These are phyloP conservation scores for Macrochelys suwanniensis DNA, from an alignment of 2,797 vertebrate genomes.

Conservation along the genomic window DNA sequence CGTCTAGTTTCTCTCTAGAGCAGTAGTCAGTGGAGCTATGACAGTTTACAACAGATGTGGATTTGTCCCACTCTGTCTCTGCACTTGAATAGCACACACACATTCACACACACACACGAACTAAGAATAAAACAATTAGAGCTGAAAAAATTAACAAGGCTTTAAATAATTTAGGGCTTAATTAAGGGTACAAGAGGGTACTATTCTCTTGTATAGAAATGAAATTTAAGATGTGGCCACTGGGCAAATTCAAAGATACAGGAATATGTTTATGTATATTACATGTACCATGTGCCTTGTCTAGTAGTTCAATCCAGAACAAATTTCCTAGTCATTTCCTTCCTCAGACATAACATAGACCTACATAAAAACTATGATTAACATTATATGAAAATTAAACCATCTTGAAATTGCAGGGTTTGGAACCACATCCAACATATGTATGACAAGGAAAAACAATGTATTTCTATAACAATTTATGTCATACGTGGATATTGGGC, in stretches of 20 bases:
- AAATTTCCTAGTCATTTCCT: slow-evolving; percentile 28
- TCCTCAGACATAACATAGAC: slow-evolving; percentile 27
- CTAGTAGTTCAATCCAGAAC: slow-evolving; percentile 41
- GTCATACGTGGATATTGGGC: neutral
- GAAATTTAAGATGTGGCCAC: slow-evolving; percentile 58
- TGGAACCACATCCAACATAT: slow-evolving; percentile 37
- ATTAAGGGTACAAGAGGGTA: slow-evolving; percentile 55
- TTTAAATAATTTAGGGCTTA: slow-evolving; percentile 61
- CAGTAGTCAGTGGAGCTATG: neutral
- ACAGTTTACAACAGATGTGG: slow-evolving; percentile 40
- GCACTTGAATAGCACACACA: slow-evolving; percentile 28
- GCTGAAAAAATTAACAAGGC: neutral
- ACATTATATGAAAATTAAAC: slow-evolving; percentile 57
- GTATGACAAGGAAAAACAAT: neutral
- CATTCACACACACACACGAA: slow-evolving; percentile 49
- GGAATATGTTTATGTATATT: slow-evolving; percentile 3
- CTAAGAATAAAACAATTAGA: slow-evolving; percentile 68
- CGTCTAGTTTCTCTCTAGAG: neutral
- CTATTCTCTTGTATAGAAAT: neutral
- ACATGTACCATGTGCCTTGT: slow-evolving; percentile 23
- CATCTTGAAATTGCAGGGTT: slow-evolving; percentile 66
- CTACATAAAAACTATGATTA: slow-evolving; percentile 61
- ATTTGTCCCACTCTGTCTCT: slow-evolving; percentile 69
- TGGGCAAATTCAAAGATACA: slow-evolving; percentile 44
- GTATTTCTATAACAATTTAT: slow-evolving; percentile 1